Evolutionary conservation across 2,888 invertebrate species (phyloP).

Genomic region (Neoscelio sp.): DNA sequence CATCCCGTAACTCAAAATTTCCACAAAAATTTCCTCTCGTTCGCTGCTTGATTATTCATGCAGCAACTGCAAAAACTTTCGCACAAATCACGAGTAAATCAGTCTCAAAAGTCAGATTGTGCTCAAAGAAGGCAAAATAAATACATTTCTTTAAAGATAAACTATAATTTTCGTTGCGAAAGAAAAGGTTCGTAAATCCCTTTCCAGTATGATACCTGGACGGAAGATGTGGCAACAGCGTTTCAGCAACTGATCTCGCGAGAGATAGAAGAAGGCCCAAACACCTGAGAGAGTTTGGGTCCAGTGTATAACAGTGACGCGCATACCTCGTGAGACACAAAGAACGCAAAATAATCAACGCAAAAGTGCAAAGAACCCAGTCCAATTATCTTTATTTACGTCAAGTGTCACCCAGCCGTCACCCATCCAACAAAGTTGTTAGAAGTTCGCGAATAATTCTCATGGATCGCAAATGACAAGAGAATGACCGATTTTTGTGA

Average conservation of each 20-base stretch:
- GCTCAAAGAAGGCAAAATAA: slow-evolving; percentile 2
- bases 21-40: no score
- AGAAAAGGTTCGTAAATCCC: slow-evolving; percentile 64
- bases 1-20: no score
- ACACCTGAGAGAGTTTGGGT: slow-evolving; percentile 72
- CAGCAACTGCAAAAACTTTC: slow-evolving; percentile 9
- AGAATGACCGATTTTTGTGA: no score
- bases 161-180: background rate
- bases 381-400: no score
- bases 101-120: slow-evolving; percentile 5
- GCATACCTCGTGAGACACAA: slow-evolving; percentile 26
- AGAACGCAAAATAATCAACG: background rate
- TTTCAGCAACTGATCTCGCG: slow-evolving; percentile 70
- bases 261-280: slow-evolving; percentile 71
- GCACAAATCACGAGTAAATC: slow-evolving; percentile 7
- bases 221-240: slow-evolving; percentile 79
- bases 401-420: slow-evolving; percentile 25
- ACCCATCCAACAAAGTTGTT: no score
- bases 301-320: slow-evolving; percentile 56
- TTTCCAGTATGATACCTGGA: slow-evolving; percentile 72
- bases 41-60: no score
- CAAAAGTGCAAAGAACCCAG: slow-evolving; percentile 22
- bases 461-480: no score
- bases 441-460: no score
- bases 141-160: slow-evolving; percentile 1